These are phyloP conservation scores for Nemoura dubitans DNA, from an alignment of 2,888 invertebrate species.

Conservation along the genomic window DNA sequence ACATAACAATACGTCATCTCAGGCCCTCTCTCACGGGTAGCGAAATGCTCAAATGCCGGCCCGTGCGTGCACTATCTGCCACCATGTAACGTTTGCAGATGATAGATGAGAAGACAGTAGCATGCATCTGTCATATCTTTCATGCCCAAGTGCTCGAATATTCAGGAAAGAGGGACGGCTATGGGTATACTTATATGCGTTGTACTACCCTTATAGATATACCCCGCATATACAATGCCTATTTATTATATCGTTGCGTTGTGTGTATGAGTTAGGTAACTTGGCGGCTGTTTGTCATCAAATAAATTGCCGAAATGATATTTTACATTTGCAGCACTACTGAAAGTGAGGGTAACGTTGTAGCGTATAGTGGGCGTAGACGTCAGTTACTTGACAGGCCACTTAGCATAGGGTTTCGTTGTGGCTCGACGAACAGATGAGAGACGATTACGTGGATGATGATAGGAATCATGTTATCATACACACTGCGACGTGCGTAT, in stretches of 20 bases:
- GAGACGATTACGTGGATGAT: background rate
- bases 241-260: background rate
- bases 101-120: background rate
- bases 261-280: background rate
- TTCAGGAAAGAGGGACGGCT: background rate
- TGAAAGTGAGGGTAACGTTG: no score
- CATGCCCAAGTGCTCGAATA: slow-evolving; percentile 7
- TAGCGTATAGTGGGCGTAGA: background rate
- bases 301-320: background rate
- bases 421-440: background rate
- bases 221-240: background rate
- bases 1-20: background rate
- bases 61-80: no score
- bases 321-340: background rate
- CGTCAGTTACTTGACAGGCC: background rate
- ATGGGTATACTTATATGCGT: background rate
- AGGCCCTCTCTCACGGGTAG: background rate
- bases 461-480: background rate
- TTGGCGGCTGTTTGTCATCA: background rate
- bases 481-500: background rate
- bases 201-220: background rate
- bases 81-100: background rate
- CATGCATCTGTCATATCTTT: slow-evolving; percentile 7
- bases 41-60: no score
- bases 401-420: background rate